Evolutionary conservation across 2,888 invertebrate genomes (phyloP).

Genomic region (Harpagoxenus sublaevis): DNA sequence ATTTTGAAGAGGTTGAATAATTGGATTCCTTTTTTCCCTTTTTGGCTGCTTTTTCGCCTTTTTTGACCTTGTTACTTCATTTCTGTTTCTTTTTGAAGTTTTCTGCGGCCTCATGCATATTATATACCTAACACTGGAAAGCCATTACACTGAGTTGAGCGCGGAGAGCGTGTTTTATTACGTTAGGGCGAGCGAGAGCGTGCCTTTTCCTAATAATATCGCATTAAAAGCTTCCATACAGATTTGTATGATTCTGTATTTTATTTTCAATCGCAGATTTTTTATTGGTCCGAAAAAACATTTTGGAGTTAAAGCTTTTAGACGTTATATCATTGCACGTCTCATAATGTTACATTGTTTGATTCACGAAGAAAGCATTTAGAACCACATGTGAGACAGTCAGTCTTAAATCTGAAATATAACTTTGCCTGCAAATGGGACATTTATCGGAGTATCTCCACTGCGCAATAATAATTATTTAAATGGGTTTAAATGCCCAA

Average conservation of each 20-base stretch:
- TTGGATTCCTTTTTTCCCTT: background rate
- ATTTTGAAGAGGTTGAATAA: background rate
- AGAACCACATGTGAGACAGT: background rate
- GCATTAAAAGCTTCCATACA: slow-evolving; percentile 9
- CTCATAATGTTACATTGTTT: background rate
- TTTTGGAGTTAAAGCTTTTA: background rate
- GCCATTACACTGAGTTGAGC: slow-evolving; percentile 30
- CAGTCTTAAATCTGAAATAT: slow-evolving; percentile 2
- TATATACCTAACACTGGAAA: slow-evolving; percentile 37
- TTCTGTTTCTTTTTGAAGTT: slow-evolving; percentile 1
- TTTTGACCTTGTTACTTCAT: slow-evolving; percentile 2
- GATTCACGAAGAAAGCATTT: background rate
- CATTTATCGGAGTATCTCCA: background rate
- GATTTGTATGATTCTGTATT: background rate
- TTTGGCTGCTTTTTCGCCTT: background rate
- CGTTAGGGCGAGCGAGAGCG: slow-evolving; percentile 7
- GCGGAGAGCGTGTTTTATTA: slow-evolving; percentile 28
- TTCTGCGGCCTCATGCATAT: slow-evolving; percentile 27
- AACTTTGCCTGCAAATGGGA: background rate
- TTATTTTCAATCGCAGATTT: background rate
- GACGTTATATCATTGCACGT: background rate
- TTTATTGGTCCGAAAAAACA: background rate
- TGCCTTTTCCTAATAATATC: slow-evolving; percentile 30
- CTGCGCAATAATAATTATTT: slow-evolving; percentile 35
- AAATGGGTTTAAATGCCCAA: slow-evolving; percentile 19